These are phyloP conservation scores for Lepidurus arcticus DNA, from an alignment of 1,140 invertebrate species.

Conservation along the genomic window DNA sequence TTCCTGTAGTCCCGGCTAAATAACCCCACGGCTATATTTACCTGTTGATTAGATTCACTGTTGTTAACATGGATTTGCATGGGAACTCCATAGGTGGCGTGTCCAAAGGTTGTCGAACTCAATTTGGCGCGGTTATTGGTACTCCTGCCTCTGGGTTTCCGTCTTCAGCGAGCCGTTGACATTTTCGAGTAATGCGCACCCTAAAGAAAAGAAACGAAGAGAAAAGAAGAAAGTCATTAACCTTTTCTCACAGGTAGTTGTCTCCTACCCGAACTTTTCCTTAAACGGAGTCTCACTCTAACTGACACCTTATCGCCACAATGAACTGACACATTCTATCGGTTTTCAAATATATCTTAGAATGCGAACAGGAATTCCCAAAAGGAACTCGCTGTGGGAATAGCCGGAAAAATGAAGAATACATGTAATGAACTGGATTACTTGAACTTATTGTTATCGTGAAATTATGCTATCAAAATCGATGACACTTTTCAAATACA, in stretches of 20 bases:
- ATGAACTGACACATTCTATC: neutral
- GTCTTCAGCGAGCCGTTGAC: neutral
- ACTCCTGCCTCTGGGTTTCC: neutral
- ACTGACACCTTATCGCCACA: neutral
- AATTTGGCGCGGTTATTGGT: neutral
- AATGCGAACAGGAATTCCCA: too few species aligned
- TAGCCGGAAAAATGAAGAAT: too few species aligned
- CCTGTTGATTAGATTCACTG: neutral
- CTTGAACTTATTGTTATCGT: too few species aligned
- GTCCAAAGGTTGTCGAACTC: neutral
- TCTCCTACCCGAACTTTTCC: neutral
- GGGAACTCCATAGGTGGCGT: neutral
- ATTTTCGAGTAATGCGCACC: constrained; percentile 10
- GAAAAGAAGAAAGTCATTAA: neutral
- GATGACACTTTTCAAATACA: too few species aligned
- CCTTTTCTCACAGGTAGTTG: constrained; percentile 1
- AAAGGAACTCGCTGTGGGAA: too few species aligned
- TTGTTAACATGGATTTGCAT: neutral
- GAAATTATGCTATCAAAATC: too few species aligned
- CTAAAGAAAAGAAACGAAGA: neutral
- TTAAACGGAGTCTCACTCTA: neutral
- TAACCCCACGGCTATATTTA: neutral
- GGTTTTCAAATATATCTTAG: neutral
- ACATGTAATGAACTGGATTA: too few species aligned
- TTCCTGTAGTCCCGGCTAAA: neutral